Conservation (phyloP, 2,113 vertebrate species). For the Osmerus mordax region DNA sequence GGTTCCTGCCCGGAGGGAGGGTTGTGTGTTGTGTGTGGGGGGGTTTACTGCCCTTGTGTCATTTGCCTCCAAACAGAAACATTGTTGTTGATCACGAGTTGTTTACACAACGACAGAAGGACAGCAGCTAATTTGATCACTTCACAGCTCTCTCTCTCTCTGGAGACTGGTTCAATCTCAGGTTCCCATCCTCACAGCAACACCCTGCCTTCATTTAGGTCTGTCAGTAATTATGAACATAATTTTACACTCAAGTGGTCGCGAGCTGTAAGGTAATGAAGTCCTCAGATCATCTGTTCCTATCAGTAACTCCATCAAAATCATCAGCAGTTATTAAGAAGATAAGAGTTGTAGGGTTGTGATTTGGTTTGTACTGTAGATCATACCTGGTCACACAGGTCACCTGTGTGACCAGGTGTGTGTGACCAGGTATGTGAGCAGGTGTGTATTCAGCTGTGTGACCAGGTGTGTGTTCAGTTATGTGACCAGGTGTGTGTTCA, state of each 20-base stretch:
- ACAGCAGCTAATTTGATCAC: slow-evolving; percentile 59
- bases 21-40: background rate
- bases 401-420: too few species aligned
- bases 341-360: too few species aligned
- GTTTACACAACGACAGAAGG: slow-evolving; percentile 58
- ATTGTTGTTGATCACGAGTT: slow-evolving; percentile 59
- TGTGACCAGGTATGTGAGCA: too few species aligned
- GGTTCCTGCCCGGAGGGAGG: slow-evolving; percentile 16
- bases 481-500: too few species aligned
- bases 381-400: too few species aligned
- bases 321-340: too few species aligned
- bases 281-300: slow-evolving; percentile 50
- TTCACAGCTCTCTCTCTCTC: slow-evolving; percentile 31
- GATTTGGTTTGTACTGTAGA: too few species aligned
- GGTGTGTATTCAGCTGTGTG: too few species aligned
- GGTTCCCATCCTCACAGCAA: slow-evolving; percentile 34
- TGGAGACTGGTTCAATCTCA: slow-evolving; percentile 46
- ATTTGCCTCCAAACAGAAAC: slow-evolving; percentile 49
- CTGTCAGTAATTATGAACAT: slow-evolving; percentile 63
- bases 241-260: slow-evolving; percentile 56
- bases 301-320: background rate
- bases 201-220: slow-evolving; percentile 41
- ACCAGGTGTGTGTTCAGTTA: too few species aligned
- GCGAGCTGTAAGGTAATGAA: slow-evolving; percentile 53
- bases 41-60: slow-evolving; percentile 47